Conservation (phyloP, 2,797 vertebrate species). For the Nannoperca australis region DNA sequence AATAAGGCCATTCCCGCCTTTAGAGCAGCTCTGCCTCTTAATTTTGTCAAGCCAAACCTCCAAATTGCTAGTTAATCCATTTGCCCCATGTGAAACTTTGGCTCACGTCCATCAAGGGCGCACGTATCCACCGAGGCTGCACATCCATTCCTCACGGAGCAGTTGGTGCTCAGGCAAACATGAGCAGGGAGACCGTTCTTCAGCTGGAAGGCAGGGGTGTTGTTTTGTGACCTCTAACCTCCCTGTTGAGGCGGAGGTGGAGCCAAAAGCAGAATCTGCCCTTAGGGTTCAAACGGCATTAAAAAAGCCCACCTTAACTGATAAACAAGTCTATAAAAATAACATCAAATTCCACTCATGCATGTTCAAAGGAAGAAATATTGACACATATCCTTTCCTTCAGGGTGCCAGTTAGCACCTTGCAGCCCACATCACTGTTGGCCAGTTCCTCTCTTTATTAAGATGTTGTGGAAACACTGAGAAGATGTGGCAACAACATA, state of each 20-base stretch:
- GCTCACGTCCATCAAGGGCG: slow-evolving; percentile 7
- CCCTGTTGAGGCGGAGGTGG: slow-evolving; percentile 36
- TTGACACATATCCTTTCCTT: slow-evolving; percentile 43
- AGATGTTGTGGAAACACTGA: slow-evolving; percentile 10
- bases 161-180: slow-evolving; percentile 13
- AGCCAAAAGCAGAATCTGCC: slow-evolving; percentile 46
- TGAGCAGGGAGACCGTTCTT: slow-evolving; percentile 15
- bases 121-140: slow-evolving; percentile 3
- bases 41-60: slow-evolving; percentile 21
- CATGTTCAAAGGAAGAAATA: slow-evolving; percentile 42
- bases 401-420: slow-evolving; percentile 22
- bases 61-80: slow-evolving; percentile 25
- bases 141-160: not conserved
- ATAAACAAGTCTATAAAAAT: slow-evolving; percentile 54
- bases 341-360: slow-evolving; percentile 39
- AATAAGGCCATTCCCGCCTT: not conserved
- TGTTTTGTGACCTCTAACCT: slow-evolving; percentile 49
- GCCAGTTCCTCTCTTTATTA: slow-evolving; percentile 14
- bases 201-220: slow-evolving; percentile 22
- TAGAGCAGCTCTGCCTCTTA: not conserved
- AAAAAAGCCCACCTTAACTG: slow-evolving; percentile 27
- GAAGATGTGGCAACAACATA: slow-evolving; percentile 8
- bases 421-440: slow-evolving; percentile 15
- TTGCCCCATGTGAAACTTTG: slow-evolving; percentile 19
- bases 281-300: slow-evolving; percentile 45